phyloP scores from a whole-genome alignment of 2,797 vertebrate species.

The Bradypus variegatus region DNA sequence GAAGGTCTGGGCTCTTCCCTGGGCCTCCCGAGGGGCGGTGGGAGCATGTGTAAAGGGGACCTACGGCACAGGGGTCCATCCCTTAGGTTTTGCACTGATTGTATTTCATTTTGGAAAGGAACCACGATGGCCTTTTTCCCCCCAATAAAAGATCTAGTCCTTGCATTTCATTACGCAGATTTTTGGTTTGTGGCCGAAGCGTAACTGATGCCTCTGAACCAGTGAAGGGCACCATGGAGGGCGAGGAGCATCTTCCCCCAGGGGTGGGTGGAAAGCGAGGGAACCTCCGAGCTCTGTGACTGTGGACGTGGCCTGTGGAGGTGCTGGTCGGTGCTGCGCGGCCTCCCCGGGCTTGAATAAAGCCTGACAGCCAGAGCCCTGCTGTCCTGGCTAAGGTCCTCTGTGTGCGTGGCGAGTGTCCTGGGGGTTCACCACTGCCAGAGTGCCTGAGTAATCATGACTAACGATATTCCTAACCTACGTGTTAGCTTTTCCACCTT shows the following conservation, averaged over 20 bases:
- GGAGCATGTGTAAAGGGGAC: too few species aligned
- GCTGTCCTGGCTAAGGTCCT: not conserved
- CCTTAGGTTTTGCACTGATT: not conserved
- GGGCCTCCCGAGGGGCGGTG: fast-evolving
- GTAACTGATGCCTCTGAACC: not conserved
- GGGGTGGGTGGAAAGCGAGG: not conserved
- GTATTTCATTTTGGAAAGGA: not conserved
- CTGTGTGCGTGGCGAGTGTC: too few species aligned
- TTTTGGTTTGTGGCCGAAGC: not conserved
- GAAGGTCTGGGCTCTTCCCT: not conserved
- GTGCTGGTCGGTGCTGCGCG: too few species aligned
- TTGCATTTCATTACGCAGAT: not conserved
- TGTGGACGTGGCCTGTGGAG: not conserved
- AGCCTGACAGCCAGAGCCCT: not conserved
- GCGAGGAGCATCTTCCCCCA: not conserved
- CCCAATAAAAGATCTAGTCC: fast-evolving
- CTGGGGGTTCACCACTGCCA: not conserved
- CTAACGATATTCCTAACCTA: not conserved
- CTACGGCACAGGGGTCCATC: too few species aligned
- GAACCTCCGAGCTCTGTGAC: not conserved
- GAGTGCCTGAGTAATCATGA: not conserved
- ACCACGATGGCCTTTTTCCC: not conserved
- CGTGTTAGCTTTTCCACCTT: not conserved
- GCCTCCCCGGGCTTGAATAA: not conserved
- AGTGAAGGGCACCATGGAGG: not conserved